Conservation (phyloP, 2,113 vertebrate species). For the Anolis carolinensis region DNA sequence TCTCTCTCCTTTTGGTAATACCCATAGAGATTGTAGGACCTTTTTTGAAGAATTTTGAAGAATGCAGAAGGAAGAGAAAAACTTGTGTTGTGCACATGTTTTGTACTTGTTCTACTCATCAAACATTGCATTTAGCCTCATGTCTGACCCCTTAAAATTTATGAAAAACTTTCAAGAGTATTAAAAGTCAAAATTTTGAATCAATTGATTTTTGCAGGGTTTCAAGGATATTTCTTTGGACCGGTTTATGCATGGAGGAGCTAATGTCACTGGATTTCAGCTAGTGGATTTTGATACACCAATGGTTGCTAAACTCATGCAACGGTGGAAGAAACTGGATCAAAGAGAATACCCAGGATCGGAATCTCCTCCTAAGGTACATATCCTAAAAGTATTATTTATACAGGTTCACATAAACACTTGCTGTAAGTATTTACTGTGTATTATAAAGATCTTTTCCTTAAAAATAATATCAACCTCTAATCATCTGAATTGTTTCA, state of each 20-base stretch:
- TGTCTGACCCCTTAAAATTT: constrained; percentile 36
- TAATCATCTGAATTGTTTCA: neutral
- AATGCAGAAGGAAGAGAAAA: too few species aligned
- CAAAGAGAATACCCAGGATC: constrained; percentile 98
- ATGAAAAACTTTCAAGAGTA: neutral
- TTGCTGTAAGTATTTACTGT: neutral
- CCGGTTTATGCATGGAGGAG: constrained; percentile 97
- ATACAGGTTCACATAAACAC: neutral
- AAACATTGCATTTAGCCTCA: too few species aligned
- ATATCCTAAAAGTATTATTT: neutral
- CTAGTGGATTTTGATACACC: constrained; percentile 96
- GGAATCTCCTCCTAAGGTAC: constrained; percentile 94
- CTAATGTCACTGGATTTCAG: constrained; percentile 98
- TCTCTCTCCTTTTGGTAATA: too few species aligned
- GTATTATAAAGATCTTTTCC: neutral
- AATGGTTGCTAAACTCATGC: constrained; percentile 96
- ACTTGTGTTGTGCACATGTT: too few species aligned
- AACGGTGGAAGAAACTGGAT: constrained; percentile 98
- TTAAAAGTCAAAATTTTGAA: constrained; percentile 22
- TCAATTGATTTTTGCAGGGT: constrained; percentile 80
- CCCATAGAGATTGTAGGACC: too few species aligned
- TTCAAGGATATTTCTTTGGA: constrained; percentile 98
- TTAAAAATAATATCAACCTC: neutral
- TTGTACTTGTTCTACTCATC: constrained; percentile 3
- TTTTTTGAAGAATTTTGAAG: too few species aligned